phyloP scores from a whole-genome alignment of 2,888 invertebrate genomes.

The Oscheius sp. region DNA sequence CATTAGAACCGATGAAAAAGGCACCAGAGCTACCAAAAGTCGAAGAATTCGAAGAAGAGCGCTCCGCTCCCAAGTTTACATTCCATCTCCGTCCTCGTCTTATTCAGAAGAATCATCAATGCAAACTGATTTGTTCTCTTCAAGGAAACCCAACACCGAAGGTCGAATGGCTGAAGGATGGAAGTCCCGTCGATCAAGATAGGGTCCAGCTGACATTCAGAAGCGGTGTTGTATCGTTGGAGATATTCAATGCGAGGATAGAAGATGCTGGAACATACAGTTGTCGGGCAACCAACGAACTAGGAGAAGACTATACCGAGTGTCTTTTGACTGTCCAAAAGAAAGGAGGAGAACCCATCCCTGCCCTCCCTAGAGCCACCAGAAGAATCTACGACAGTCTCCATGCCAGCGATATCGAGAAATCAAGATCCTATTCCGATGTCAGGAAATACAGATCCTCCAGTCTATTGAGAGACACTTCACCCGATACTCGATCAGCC shows the following conservation, averaged over 20 bases:
- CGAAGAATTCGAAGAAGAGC: conserved; percentile 87
- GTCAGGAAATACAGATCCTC: conserved; percentile 44
- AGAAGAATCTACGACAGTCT: conserved; percentile 33
- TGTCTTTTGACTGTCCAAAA: conserved; percentile 94
- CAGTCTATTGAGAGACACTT: conserved; percentile 37
- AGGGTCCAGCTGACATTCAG: conserved; percentile 77
- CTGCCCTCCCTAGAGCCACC: conserved; percentile 22
- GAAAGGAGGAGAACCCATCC: conserved; percentile 71
- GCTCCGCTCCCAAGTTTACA: conserved; percentile 93
- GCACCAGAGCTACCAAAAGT: conserved; percentile 55
- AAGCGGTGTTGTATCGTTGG: conserved; percentile 95
- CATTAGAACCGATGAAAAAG: conserved; percentile 57
- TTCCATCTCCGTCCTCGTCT: conserved; percentile 97
- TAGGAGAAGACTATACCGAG: conserved; percentile 92
- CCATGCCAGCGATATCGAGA: conserved; percentile 21
- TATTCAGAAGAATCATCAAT: conserved; percentile 90
- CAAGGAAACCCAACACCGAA: conserved; percentile 93
- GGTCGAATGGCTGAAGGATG: conserved; percentile 80
- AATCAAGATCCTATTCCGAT: conserved; percentile 49
- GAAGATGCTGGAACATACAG: conserved; percentile 95
- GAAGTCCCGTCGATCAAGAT: conserved; percentile 84
- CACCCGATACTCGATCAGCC: conserved; percentile 44
- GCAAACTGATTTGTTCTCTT: conserved; percentile 95
- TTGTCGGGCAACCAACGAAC: conserved; percentile 89
- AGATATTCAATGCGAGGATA: conserved; percentile 91